Conservation (phyloP, 2,888 invertebrate genomes). For the Apodemia duryi region DNA sequence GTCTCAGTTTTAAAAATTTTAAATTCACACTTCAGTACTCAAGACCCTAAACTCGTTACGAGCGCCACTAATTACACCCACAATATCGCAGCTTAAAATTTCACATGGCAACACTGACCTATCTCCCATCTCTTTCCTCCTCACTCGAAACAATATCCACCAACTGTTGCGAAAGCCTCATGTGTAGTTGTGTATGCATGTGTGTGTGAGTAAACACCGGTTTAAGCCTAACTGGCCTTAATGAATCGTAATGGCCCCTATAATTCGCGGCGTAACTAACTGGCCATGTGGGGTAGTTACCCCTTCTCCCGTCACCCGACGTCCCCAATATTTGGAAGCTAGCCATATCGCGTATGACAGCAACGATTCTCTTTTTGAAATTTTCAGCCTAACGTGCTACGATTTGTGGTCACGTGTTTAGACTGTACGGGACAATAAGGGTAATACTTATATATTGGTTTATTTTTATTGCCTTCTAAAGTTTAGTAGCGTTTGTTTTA, state of each 20-base stretch:
- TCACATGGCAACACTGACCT: constrained; percentile 52
- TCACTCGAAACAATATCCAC: constrained; percentile 56
- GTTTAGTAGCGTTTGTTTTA: constrained; percentile 24
- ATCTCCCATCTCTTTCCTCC: constrained; percentile 46
- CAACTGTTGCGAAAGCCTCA: constrained; percentile 55
- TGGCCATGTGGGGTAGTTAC: constrained; percentile 70
- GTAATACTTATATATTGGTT: constrained; percentile 32
- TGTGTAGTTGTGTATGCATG: constrained; percentile 40
- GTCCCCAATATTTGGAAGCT: constrained; percentile 60
- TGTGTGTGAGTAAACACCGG: constrained; percentile 78
- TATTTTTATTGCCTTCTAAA: constrained; percentile 27
- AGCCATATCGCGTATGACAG: constrained; percentile 77
- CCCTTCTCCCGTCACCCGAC: constrained; percentile 37
- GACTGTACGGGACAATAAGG: constrained; percentile 38
- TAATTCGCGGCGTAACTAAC: constrained; percentile 81
- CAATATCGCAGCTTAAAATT: constrained; percentile 67
- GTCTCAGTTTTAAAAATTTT: constrained; percentile 40
- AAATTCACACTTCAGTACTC: constrained; percentile 56
- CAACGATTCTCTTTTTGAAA: constrained; percentile 70
- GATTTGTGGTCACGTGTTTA: constrained; percentile 71
- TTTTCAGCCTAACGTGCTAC: constrained; percentile 60
- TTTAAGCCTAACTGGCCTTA: constrained; percentile 81
- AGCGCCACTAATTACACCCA: constrained; percentile 67
- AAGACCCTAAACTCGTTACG: constrained; percentile 63
- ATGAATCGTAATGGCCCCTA: constrained; percentile 81